Percentiles rank a stretch among this genome's conserved stretches.
Conservation (phyloP, 2,797 vertebrate genomes). For the Anguilla marmorata region DNA sequence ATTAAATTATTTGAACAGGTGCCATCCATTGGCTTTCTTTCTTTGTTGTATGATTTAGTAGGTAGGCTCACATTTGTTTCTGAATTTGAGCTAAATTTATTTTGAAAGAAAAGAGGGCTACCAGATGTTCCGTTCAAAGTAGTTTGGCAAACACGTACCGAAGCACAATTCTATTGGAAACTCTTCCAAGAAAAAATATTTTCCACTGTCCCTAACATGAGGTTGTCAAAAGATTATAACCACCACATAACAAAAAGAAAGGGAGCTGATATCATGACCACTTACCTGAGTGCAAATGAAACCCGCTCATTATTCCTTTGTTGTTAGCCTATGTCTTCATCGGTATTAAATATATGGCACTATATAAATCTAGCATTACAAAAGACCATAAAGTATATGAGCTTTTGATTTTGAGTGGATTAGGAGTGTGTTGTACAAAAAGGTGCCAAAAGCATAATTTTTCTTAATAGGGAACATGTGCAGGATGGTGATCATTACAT, state of each 20-base stretch:
- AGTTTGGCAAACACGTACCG: not conserved
- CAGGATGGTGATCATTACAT: no score
- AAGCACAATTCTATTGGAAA: not conserved
- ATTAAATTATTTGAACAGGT: not conserved
- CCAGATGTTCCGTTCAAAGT: constrained; percentile 24
- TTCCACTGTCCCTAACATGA: constrained; percentile 57
- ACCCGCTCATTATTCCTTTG: not conserved
- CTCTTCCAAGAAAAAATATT: constrained; percentile 5
- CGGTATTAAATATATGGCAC: no score
- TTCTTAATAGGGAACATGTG: no score
- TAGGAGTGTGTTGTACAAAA: no score
- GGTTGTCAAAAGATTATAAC: not conserved
- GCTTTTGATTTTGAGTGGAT: no score
- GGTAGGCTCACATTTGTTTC: no score
- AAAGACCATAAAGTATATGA: no score
- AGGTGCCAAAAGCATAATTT: no score
- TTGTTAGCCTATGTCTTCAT: no score
- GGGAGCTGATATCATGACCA: not conserved
- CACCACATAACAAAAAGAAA: not conserved
- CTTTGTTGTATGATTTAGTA: no score
- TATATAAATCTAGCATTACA: no score
- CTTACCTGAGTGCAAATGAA: not conserved
- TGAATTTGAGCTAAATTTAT: not conserved
- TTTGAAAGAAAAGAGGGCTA: constrained; percentile 14
- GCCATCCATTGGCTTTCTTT: not conserved